phyloP scores from a whole-genome alignment of 2,113 vertebrate genomes.

The Pelecanoides urinatrix region DNA sequence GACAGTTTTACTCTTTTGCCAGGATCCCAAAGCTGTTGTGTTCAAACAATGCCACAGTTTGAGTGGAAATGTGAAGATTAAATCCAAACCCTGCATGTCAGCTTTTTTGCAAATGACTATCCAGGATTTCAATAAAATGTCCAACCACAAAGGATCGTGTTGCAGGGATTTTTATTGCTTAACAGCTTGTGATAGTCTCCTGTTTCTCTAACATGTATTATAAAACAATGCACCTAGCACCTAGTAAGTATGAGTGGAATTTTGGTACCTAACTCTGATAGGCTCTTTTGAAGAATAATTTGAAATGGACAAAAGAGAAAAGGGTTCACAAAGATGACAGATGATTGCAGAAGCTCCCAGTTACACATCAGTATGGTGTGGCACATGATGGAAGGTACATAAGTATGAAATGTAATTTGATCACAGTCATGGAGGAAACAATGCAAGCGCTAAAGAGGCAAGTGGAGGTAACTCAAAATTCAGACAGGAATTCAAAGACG shows the following conservation, averaged over 20 bases:
- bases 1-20: slow-evolving; percentile 61
- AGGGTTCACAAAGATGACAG: neutral
- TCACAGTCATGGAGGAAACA: accelerated
- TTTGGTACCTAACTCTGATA: neutral
- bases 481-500: neutral
- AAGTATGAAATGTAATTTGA: neutral
- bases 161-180: slow-evolving; percentile 28
- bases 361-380: neutral
- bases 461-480: neutral
- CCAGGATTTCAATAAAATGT: slow-evolving; percentile 60
- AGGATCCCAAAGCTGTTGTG: slow-evolving; percentile 46
- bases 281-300: neutral
- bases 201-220: neutral
- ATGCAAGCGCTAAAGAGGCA: neutral
- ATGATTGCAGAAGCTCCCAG: neutral
- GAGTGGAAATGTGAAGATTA: slow-evolving; percentile 58
- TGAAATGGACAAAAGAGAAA: neutral
- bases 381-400: neutral
- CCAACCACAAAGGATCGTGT: slow-evolving; percentile 39
- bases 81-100: slow-evolving; percentile 56
- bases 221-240: neutral
- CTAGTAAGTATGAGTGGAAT: neutral
- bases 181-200: slow-evolving; percentile 43
- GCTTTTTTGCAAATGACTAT: slow-evolving; percentile 54
- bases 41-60: slow-evolving; percentile 65